A percentile compares a stretch with the other conserved stretches of the same genome.
Evolutionary conservation across 2,888 invertebrate genomes (phyloP).

Genomic region (Heliconius hortense): DNA sequence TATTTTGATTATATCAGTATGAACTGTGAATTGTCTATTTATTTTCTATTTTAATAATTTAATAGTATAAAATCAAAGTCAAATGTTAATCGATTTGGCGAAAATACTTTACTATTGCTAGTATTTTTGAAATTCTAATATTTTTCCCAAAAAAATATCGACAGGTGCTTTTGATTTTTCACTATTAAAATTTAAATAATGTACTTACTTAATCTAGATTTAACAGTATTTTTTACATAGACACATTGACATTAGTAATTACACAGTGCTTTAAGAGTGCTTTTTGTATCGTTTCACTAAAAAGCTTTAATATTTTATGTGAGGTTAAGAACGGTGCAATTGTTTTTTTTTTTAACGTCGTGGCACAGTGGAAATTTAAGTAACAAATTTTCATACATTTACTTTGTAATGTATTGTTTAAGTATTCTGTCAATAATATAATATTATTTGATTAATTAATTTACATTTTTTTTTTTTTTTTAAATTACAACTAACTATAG

Average conservation of each 20-base stretch:
- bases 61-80: background rate
- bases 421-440: background rate
- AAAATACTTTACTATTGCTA: background rate
- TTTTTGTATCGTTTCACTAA: conserved; percentile 17
- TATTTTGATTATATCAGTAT: background rate
- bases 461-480: background rate
- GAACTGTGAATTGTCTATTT: background rate
- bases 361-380: background rate
- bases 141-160: background rate
- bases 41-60: conserved; percentile 9
- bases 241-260: background rate
- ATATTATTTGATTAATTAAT: background rate
- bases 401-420: background rate
- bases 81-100: background rate
- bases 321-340: background rate
- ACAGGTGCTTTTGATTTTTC: background rate
- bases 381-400: no score
- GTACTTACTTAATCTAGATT: conserved; percentile 7
- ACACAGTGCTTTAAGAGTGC: conserved; percentile 8
- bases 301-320: conserved; percentile 21
- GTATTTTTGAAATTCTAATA: background rate
- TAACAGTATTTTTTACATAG: conserved; percentile 1
- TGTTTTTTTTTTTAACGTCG: background rate
- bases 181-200: conserved; percentile 3
- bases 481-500: background rate